Evolutionary conservation across 2,113 vertebrate species (phyloP), one percentile per base, ranked within the genome.

Genomic region (Heloderma charlesbogerti): DNA sequence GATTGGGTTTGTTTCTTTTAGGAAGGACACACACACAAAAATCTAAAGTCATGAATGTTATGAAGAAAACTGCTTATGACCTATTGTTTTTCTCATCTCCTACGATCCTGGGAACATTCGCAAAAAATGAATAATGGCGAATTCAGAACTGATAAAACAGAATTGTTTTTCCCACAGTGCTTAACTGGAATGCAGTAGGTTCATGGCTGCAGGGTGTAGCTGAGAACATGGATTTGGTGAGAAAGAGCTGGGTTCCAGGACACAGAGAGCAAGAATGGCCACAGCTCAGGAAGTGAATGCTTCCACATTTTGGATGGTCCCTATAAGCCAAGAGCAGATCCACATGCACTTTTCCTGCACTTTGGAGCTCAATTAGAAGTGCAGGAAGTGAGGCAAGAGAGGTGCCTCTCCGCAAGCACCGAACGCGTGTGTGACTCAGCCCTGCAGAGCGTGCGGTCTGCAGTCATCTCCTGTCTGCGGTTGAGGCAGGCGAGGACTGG

Each of bases 1-100:
- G 57, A 67, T 67, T 67, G 43, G 60, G 22, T 20, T 88, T 69
- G 77, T 88, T 88, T 88, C 60, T n/a, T 80, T 80, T 48, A 51
- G 15, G 51, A 69, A 66, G 60, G n/a, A 75, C 4, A 57, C 78
- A 80, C 22, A 54, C 16, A 63, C 60, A n/a, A 13, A 27, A 27
- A 20, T 6, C 20, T 22, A 4, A 25, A 54, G 48, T 74, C 22
- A 87, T 29, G n/a, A 75, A 87, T 75, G 87, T 25, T 6, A 80
- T 7, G 9, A 22, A 51, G 60, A 67, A 67, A 67, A 66, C 29
- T 45, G 54, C 20, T 75, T 60, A 57, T 18, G 34, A 37, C n/a
- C n/a, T 63, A 25, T 31, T 69, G 60, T 71, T 69, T 48, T 45
- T 48, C 40, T 45, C 9, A 69, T 57, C 57, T 75, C 51, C 20